Base-by-base conservation (phyloP, 2,888 invertebrate species). In the Laothoe populi region DNA sequence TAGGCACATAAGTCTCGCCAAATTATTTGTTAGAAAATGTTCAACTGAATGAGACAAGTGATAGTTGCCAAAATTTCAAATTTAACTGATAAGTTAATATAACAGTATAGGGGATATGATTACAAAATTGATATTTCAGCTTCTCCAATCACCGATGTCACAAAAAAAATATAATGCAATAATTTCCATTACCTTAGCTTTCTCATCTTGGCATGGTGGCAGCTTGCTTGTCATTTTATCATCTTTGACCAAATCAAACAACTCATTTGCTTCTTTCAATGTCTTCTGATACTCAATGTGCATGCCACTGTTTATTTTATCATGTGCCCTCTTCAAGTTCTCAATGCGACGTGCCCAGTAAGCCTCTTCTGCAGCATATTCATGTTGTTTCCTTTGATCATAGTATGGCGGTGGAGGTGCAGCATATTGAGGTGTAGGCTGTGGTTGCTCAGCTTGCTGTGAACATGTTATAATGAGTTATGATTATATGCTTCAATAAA, bases 281-380 rank as follows among this genome's bases (percentile, higher is more conserved):
- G 90, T 89, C 65, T 90, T 91, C 64, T 91, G 86, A 70, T 91
- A 92, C 70, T 92, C 92, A 63, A 80, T 63, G 24, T 85, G 82
- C 92, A 92, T 92, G 58, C 85, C 81, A 40, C 79, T 80, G 66
- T 85, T 90, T 60, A 92, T 89, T 75, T 89, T 88, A 57, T 90
- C 90, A 38, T 92, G 91, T 64, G 87, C 82, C 44, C 88, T 75
- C 67, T 91, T 92, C 13, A 92, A 76, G 64, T 81, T 79, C 66
- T 92, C 92, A 68, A 92, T 92, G 13, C 92, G 83, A 21, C 84
- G 83, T 5, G 87, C 75, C 92, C 92, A 92, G 74, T 92, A 92
- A 3, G 87, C 90, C 68, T 92, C 92, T 60, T 92, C 92, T 1
- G 88, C 86, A 8, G 84, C 86, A 26, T 80, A 72, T 10, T 91